phyloP scores from a whole-genome alignment of 2,888 invertebrate genomes.

The Nesidiocoris tenuis region DNA sequence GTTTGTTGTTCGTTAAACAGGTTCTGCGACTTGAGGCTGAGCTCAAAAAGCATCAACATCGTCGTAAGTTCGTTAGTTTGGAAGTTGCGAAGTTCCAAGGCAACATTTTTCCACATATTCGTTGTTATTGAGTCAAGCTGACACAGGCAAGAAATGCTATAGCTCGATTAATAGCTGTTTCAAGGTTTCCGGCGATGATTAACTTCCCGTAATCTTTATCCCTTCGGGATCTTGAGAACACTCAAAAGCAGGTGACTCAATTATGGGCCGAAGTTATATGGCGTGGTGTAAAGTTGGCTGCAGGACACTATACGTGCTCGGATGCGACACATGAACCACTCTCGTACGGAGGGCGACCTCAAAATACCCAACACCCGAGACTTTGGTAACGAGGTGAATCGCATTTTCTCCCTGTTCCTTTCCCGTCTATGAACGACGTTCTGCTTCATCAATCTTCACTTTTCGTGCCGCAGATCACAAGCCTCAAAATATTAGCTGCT shows the following conservation, averaged over 20 bases:
- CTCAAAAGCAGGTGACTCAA: background rate
- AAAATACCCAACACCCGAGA: background rate
- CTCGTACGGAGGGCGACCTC: background rate
- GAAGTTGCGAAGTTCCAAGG: no score
- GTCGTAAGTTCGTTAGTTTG: no score
- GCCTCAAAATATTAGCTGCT: no score
- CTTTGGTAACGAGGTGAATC: background rate
- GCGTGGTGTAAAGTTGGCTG: background rate
- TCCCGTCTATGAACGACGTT: background rate
- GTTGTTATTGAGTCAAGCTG: background rate
- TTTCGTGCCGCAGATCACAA: background rate
- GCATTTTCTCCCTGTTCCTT: background rate
- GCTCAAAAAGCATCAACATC: no score
- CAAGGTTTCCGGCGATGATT: background rate
- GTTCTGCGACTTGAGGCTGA: no score
- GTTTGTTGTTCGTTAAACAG: no score
- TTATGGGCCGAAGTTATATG: background rate
- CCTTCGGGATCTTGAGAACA: background rate
- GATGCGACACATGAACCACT: no score
- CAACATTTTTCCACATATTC: no score
- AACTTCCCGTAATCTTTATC: background rate
- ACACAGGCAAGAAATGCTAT: background rate
- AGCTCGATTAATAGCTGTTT: background rate
- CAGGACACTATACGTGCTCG: background rate
- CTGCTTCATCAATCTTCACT: background rate